These are phyloP conservation scores for Troides oblongomaculatus DNA, from an alignment of 2,888 invertebrate genomes.

Conservation along the genomic window DNA sequence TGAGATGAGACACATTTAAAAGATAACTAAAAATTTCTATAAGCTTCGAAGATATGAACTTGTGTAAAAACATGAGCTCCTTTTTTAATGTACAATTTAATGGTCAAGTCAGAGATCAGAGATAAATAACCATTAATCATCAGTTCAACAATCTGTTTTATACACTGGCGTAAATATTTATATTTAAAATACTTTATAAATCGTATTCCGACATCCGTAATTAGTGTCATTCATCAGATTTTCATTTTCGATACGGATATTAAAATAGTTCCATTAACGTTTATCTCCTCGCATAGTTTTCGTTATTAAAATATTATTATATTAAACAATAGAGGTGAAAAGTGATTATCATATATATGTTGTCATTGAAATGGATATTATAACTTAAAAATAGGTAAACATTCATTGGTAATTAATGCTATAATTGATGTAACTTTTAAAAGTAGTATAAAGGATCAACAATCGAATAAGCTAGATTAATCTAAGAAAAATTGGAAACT, in stretches of 20 bases:
- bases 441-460: no score
- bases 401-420: no score
- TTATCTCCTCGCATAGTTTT: conserved; percentile 3
- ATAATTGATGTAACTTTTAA: no score
- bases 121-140: conserved; percentile 26
- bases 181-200: conserved; percentile 28
- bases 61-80: neutral
- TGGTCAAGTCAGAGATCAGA: neutral
- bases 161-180: conserved; percentile 18
- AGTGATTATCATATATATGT: neutral
- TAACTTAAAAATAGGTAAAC: no score
- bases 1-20: no score
- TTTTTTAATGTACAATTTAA: neutral
- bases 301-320: conserved; percentile 13
- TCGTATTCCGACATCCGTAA: conserved; percentile 25
- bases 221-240: conserved; percentile 30
- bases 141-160: conserved; percentile 24
- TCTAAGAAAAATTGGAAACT: no score
- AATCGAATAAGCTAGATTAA: no score
- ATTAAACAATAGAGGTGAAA: neutral
- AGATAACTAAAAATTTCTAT: no score
- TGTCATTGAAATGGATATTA: neutral
- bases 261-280: conserved; percentile 27
- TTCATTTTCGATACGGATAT: conserved; percentile 29
- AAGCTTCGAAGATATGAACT: no score